phyloP scores from a whole-genome alignment of 2,797 vertebrate genomes.

The Helicolenus hilgendorfi region DNA sequence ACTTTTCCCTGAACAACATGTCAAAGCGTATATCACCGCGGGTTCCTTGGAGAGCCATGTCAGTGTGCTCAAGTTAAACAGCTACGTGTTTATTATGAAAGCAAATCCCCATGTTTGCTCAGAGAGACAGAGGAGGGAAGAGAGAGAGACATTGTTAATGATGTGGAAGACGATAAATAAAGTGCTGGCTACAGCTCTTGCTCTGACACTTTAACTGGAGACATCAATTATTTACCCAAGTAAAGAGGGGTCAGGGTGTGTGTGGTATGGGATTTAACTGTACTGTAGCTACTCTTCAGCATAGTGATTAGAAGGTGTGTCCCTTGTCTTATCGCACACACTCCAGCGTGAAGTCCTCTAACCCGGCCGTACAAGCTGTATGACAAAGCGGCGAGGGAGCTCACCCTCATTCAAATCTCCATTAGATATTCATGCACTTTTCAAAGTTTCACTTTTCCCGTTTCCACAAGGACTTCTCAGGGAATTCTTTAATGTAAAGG shows the following conservation, averaged over 20 bases:
- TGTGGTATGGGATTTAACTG: constrained; percentile 10
- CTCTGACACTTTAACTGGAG: constrained; percentile 78
- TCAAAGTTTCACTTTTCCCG: constrained; percentile 64
- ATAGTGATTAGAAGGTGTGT: constrained; percentile 30
- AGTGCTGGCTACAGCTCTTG: constrained; percentile 45
- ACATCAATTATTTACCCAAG: constrained; percentile 81
- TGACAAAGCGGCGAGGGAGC: constrained; percentile 16
- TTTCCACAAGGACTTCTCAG: constrained; percentile 75
- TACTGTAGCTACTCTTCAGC: constrained; percentile 32
- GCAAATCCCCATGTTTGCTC: constrained; percentile 53
- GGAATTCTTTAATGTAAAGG: constrained; percentile 82
- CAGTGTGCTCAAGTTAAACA: constrained; percentile 57
- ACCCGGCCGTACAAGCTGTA: constrained; percentile 17
- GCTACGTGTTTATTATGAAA: constrained; percentile 68
- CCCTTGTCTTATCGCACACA: neutral
- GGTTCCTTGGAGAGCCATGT: constrained; percentile 34
- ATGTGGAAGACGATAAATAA: constrained; percentile 74
- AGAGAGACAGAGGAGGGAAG: constrained; percentile 29
- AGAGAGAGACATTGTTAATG: constrained; percentile 61
- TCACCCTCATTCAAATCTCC: constrained; percentile 59
- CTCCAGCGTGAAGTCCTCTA: constrained; percentile 6
- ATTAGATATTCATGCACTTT: constrained; percentile 79
- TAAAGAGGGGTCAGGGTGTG: constrained; percentile 57
- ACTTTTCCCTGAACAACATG: constrained; percentile 12
- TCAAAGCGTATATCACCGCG: constrained; percentile 14